Evolutionary conservation across 2,797 vertebrate species (phyloP), one percentile per base, ranked within the genome.

Genomic region (Gephyroberyx darwinii): DNA sequence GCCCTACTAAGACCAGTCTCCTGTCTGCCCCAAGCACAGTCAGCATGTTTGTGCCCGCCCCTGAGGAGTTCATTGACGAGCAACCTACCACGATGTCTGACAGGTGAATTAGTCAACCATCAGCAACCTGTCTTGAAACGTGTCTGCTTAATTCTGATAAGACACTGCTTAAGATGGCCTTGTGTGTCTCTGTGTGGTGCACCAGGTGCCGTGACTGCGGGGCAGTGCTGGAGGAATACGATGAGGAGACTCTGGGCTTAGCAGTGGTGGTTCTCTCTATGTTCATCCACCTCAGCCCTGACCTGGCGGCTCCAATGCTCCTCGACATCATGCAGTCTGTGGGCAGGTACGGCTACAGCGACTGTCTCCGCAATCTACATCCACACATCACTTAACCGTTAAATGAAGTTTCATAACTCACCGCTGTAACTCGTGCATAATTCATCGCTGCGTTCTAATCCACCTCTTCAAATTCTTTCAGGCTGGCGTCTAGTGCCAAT

Each of bases 251-350:
- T 0, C 92, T 99, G 0, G 94, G 96, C 61, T 91, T 99, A 4
- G 97, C 98, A 0, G 96, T 99, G 22, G 96, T 98, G 63, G 97
- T 98, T 45, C 95, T 99, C 2, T 98, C 98, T 71, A 99, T 98
- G 50, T 99, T 99, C 89, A 97, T 96, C 86, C 98, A 99, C 85
- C 92, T 99, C 66, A 99, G 97, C 84, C 98, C 98, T 0, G 98
- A 99, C 86, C 82, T 98, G 92, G 98, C 98, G 2, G 98, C 98
- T 64, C 98, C 98, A 0, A 93, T 99, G 81, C 91, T 99, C n/a
- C 88, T 99, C 45, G 98, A 99, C 88, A 98, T 99, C 87, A 97
- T 99, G 96, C 98, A 99, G 89, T 99, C 98, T 77, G 98, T 99
- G 90, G 97, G 98, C 91, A 96, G 98, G 98, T 99, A 93, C 82